These are phyloP conservation scores for Esox lucius DNA, from an alignment of 2,797 vertebrate species.

Conservation along the genomic window DNA sequence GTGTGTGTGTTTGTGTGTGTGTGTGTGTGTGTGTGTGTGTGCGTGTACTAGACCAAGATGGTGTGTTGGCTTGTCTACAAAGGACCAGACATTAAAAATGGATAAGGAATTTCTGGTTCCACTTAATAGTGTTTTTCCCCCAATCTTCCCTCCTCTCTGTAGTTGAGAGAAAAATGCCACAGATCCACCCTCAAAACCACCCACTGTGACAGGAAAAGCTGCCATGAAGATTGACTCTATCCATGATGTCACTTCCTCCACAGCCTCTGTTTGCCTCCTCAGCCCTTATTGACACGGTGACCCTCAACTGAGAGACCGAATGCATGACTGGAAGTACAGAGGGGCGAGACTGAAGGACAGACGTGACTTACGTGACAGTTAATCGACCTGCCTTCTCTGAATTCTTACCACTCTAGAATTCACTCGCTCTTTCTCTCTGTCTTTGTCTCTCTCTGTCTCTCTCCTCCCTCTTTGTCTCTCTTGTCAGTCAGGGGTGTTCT, in stretches of 20 bases:
- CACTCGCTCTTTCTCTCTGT: no score
- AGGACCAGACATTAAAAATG: constrained; percentile 63
- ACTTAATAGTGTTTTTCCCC: constrained; percentile 46
- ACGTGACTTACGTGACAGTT: constrained; percentile 55
- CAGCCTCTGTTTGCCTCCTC: neutral
- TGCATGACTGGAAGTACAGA: neutral
- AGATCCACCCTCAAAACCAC: constrained; percentile 35
- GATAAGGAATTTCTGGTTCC: constrained; percentile 73
- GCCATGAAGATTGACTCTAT: constrained; percentile 39
- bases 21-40: constrained; percentile 81
- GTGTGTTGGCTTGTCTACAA: constrained; percentile 67
- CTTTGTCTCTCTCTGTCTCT: neutral
- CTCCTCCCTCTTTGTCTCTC: constrained; percentile 3
- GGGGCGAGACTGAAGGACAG: constrained; percentile 16
- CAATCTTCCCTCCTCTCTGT: constrained; percentile 31
- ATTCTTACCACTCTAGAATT: no score
- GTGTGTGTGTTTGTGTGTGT: no score
- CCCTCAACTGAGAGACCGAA: constrained; percentile 28
- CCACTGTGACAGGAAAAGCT: constrained; percentile 37
- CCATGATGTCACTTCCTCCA: constrained; percentile 44
- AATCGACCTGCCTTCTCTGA: constrained; percentile 20
- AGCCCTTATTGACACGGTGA: neutral
- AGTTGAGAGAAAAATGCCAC: constrained; percentile 42
- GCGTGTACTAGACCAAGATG: constrained; percentile 51
- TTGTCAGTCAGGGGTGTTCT: constrained; percentile 51